Percentiles rank a stretch among this genome's conserved stretches.
phyloP scores from a whole-genome alignment of 2,888 invertebrate genomes.

The Cosmia pyralina region DNA sequence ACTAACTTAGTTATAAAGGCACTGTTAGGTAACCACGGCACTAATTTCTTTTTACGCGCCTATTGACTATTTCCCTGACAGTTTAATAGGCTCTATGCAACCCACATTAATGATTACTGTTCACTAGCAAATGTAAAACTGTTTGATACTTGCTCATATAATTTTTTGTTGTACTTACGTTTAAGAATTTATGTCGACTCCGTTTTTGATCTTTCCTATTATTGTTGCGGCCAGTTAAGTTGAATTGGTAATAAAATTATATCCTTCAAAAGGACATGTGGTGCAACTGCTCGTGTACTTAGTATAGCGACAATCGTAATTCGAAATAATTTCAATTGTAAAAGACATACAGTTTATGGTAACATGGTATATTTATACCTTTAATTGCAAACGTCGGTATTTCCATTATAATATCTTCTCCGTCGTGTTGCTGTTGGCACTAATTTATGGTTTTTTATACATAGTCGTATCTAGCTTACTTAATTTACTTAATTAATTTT shows the following conservation, averaged over 20 bases:
- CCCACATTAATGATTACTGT: constrained; percentile 64
- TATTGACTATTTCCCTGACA: constrained; percentile 70
- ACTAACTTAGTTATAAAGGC: constrained; percentile 61
- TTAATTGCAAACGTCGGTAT: constrained; percentile 27
- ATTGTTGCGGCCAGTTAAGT: constrained; percentile 44
- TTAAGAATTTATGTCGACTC: constrained; percentile 65
- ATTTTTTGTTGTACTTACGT: constrained; percentile 38
- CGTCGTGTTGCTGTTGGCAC: constrained; percentile 10
- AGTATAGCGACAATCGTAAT: constrained; percentile 21
- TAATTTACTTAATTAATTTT: neutral
- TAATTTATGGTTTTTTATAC: constrained; percentile 32
- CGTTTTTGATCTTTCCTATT: constrained; percentile 53
- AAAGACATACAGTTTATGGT: constrained; percentile 22
- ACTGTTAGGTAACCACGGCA: constrained; percentile 67
- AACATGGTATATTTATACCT: constrained; percentile 1
- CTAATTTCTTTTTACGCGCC: constrained; percentile 66
- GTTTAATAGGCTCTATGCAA: constrained; percentile 66
- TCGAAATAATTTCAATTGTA: constrained; percentile 32
- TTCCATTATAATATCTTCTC: constrained; percentile 20
- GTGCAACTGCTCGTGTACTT: constrained; percentile 31
- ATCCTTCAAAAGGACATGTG: constrained; percentile 43
- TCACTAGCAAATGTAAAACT: constrained; percentile 64
- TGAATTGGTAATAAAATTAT: constrained; percentile 47
- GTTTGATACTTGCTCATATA: constrained; percentile 43
- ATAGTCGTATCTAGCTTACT: neutral